Evolutionary conservation across 2,888 invertebrate species (phyloP).

Genomic region (Odontocolon sp.): DNA sequence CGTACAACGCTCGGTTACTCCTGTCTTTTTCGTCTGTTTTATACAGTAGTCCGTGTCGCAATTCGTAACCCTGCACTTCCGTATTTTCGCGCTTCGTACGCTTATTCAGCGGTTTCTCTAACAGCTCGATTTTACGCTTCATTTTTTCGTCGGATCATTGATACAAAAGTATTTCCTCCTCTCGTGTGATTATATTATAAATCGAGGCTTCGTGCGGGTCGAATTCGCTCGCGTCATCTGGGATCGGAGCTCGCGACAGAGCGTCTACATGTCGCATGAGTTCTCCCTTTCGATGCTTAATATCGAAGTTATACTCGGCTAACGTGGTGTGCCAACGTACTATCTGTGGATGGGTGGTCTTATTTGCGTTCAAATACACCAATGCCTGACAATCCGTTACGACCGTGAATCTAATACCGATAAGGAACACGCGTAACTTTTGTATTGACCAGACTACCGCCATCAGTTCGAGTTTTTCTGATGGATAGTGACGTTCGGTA

Average conservation of each 20-base stretch:
- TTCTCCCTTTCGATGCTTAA: slow-evolving; percentile 61
- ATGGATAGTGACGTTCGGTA: slow-evolving; percentile 59
- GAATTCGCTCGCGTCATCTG: slow-evolving; percentile 31
- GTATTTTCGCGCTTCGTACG: slow-evolving; percentile 9
- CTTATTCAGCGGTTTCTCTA: not conserved
- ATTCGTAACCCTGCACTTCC: slow-evolving; percentile 5
- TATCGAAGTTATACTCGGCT: slow-evolving; percentile 50
- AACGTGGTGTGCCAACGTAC: no score
- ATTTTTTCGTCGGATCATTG: not conserved
- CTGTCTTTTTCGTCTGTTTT: not conserved
- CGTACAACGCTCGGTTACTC: slow-evolving; percentile 32
- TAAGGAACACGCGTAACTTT: slow-evolving; percentile 25
- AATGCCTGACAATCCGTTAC: no score
- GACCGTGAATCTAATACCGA: slow-evolving; percentile 59
- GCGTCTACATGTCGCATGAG: slow-evolving; percentile 63
- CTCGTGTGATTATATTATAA: slow-evolving; percentile 31
- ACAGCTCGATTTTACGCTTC: slow-evolving; percentile 8
- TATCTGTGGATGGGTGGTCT: no score
- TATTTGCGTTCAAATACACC: no score
- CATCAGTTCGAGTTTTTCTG: slow-evolving; percentile 47
- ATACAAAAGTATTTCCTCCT: slow-evolving; percentile 11
- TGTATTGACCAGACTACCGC: slow-evolving; percentile 36
- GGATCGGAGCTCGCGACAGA: slow-evolving; percentile 55
- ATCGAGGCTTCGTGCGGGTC: slow-evolving; percentile 15
- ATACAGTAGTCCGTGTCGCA: slow-evolving; percentile 15